phyloP scores from a whole-genome alignment of 2,797 vertebrate genomes.

The Tangara arthus region DNA sequence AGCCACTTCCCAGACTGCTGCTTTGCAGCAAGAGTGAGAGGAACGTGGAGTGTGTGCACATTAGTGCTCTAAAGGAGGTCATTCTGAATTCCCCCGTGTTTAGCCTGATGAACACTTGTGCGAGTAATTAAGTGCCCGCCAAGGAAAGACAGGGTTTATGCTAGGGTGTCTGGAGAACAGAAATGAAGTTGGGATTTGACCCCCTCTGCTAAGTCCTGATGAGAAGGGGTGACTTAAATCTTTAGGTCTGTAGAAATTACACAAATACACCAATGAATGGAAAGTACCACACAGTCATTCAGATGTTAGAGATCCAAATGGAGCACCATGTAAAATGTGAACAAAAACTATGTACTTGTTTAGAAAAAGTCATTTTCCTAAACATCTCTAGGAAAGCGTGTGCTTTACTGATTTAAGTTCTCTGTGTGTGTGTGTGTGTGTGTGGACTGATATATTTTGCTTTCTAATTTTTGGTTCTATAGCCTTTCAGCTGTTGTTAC shows the following conservation, averaged over 20 bases:
- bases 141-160: not conserved
- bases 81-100: not conserved
- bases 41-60: rapidly evolving
- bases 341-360: not conserved
- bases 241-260: not conserved
- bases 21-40: not conserved
- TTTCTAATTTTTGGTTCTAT: not conserved
- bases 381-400: not conserved
- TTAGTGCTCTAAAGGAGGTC: not conserved
- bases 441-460: not conserved
- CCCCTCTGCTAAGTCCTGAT: not conserved
- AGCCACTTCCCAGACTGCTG: not conserved
- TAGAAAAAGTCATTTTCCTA: not conserved
- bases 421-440: rapidly evolving
- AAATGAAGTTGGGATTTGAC: not conserved
- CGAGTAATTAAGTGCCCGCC: not conserved
- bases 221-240: not conserved
- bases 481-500: not conserved
- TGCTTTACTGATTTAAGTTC: not conserved
- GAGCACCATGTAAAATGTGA: not conserved
- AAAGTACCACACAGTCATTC: not conserved
- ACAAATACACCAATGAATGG: not conserved
- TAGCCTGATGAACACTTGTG: not conserved
- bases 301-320: not conserved
- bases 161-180: not conserved